Evolutionary conservation across 2,888 invertebrate genomes (phyloP), one percentile per base, ranked within the genome.

Genomic region (Hipparchia semele): DNA sequence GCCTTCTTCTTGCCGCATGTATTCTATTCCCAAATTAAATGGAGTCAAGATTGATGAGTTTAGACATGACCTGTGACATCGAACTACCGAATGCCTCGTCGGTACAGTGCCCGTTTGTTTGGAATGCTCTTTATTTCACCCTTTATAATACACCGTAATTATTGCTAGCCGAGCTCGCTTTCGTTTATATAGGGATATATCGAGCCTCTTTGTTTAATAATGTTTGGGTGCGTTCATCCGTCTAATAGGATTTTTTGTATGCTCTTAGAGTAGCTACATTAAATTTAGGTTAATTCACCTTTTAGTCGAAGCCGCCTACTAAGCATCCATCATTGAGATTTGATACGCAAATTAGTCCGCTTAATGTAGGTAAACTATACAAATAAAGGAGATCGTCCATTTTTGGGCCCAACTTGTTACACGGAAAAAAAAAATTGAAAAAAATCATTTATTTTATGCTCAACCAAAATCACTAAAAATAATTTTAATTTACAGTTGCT

Each of bases 1-100:
- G 59, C 59, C 39, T 33, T 60, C 80, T 75, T 79, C 79, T 54
- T 23, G 76, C 79, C 77, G 79, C 73, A 65, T 67, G 74, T 84
- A 84, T 85, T 88, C 89, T 90, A 89, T 89, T 89, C 87, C 82
- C 79, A 90, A 88, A 88, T 91, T 89, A 92, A 94, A 92, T 87
- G 89, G 89, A 89, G 87, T 80, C 79, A 90, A 91, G 93, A 94
- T 94, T 93, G 91, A 94, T 94, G 93, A 90, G 91, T 84, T 89
- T 88, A 87, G 89, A 90, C 90, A 87, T 87, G 91, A 92, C 93
- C 93, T 92, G 88, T 92, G 94, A 92, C 93, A 92, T n/a, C 88
- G 89, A 88, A 93, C 93, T 93, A 93, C 94, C 89, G 92, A 92
- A 92, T 86, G 77, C 77, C 73, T 75, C 72, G 87, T 85, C 83